phyloP scores from a whole-genome alignment of 92 coral and sea anemone species.

The Porites cylindrica region DNA sequence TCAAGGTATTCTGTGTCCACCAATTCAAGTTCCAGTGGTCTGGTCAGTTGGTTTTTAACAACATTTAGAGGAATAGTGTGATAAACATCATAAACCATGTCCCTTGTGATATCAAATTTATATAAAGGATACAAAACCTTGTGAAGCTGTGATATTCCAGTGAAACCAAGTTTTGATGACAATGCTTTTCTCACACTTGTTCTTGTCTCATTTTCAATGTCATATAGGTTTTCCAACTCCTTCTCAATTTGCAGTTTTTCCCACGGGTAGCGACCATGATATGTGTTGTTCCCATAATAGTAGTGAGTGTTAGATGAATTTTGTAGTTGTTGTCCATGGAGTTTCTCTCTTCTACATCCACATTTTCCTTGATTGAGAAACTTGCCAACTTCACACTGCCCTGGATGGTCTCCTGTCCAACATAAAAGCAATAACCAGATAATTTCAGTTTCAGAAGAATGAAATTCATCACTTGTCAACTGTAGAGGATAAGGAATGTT shows the following conservation, averaged over 20 bases:
- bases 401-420: slow-evolving; percentile 82
- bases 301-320: slow-evolving; percentile 65
- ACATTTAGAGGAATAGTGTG: slow-evolving; percentile 71
- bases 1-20: slow-evolving; percentile 57
- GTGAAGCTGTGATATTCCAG: slow-evolving; percentile 68
- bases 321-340: slow-evolving; percentile 66
- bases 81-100: too few relatives aligned
- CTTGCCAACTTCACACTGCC: slow-evolving; percentile 80
- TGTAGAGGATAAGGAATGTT: slow-evolving; percentile 36
- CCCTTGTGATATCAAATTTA: too few relatives aligned
- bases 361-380: slow-evolving; percentile 73
- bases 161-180: slow-evolving; percentile 76
- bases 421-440: slow-evolving; percentile 62
- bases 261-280: slow-evolving; percentile 67
- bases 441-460: slow-evolving; percentile 40
- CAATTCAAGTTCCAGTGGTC: slow-evolving; percentile 52
- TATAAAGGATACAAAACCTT: too few relatives aligned
- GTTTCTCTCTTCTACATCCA: slow-evolving; percentile 77
- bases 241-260: slow-evolving; percentile 58
- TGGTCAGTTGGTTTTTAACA: slow-evolving; percentile 64
- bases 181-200: slow-evolving; percentile 45
- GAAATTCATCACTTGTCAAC: slow-evolving; percentile 11
- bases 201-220: slow-evolving; percentile 64
- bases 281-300: slow-evolving; percentile 77
- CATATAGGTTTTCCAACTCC: slow-evolving; percentile 51